These are phyloP conservation scores for Ochropleura plecta DNA, from an alignment of 2,888 invertebrate genomes.

Conservation along the genomic window DNA sequence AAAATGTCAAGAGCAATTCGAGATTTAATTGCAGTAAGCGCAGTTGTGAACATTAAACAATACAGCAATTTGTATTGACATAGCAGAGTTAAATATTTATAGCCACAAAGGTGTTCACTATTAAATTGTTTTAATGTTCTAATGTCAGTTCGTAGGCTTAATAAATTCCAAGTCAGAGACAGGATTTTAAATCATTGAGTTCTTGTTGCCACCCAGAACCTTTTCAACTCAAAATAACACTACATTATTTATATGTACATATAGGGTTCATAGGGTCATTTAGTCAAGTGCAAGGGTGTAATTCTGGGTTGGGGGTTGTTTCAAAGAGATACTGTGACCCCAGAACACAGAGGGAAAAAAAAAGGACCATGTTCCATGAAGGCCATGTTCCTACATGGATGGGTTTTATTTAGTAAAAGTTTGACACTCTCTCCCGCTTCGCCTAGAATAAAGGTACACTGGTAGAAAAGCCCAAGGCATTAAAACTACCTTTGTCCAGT, in stretches of 20 bases:
- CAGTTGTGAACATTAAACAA: constrained; percentile 56
- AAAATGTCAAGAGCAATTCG: constrained; percentile 57
- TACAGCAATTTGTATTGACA: constrained; percentile 57
- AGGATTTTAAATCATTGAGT: constrained; percentile 4
- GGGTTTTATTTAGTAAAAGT: too few species aligned
- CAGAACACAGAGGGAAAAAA: too few species aligned
- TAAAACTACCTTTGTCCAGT: too few species aligned
- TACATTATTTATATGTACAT: background rate
- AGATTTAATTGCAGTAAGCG: constrained; percentile 57
- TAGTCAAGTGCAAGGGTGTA: background rate
- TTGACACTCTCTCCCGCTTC: too few species aligned
- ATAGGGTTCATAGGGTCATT: background rate
- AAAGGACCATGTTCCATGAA: too few species aligned
- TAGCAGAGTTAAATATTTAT: constrained; percentile 28
- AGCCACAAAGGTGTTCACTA: constrained; percentile 23
- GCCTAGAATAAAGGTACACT: too few species aligned
- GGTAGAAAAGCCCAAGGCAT: too few species aligned
- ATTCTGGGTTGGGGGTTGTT: too few species aligned
- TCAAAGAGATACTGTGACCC: too few species aligned
- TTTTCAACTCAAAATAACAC: background rate
- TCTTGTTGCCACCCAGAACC: constrained; percentile 4
- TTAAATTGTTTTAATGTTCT: constrained; percentile 36
- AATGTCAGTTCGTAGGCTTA: constrained; percentile 7
- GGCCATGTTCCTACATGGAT: too few species aligned
- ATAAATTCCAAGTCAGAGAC: constrained; percentile 25